Percentiles rank a stretch among this genome's conserved stretches.
phyloP scores from a whole-genome alignment of 2,113 vertebrate species.

The Callospermophilus lateralis region DNA sequence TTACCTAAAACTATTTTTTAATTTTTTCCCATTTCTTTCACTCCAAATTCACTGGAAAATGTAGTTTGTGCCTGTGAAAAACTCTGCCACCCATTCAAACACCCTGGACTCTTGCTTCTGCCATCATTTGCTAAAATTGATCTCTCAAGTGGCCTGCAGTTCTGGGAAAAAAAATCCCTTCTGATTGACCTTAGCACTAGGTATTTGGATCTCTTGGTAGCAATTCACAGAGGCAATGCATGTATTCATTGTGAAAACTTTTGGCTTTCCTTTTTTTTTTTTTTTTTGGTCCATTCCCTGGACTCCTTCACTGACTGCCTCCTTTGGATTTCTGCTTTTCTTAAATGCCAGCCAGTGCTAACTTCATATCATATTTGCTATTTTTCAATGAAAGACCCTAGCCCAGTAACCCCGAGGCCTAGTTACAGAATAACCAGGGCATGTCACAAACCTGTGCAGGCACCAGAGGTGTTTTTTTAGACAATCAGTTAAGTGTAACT shows the following conservation, averaged over 20 bases:
- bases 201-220: not conserved
- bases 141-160: not conserved
- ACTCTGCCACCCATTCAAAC: not conserved
- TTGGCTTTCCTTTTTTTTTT: not conserved
- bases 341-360: not conserved
- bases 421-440: too few species aligned
- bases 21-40: not conserved
- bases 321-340: not conserved
- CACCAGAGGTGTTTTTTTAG: too few species aligned
- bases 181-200: not conserved
- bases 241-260: not conserved
- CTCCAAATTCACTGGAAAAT: not conserved
- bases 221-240: not conserved
- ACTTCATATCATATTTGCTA: not conserved
- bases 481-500: too few species aligned
- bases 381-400: too few species aligned
- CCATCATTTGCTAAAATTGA: not conserved
- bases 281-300: not conserved
- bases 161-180: not conserved
- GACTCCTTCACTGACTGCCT: not conserved
- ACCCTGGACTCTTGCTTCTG: accelerated
- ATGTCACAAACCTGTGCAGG: too few species aligned
- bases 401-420: too few species aligned
- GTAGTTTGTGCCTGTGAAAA: not conserved
- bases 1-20: not conserved